These are phyloP conservation scores for Dolomedes plantarius DNA, from an alignment of 2,888 invertebrate genomes.

Conservation along the genomic window DNA sequence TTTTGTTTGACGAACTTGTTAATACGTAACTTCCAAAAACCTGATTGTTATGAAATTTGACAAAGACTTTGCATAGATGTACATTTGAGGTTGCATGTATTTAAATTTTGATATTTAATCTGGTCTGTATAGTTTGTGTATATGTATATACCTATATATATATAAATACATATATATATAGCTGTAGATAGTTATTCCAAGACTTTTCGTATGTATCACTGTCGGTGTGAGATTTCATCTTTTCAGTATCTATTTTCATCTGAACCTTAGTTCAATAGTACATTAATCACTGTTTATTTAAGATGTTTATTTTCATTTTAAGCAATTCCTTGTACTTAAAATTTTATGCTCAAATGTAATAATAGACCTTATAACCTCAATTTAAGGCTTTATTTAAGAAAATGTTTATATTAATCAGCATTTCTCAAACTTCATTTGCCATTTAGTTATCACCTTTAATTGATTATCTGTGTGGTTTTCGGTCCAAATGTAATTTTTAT, in stretches of 20 bases:
- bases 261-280: not conserved
- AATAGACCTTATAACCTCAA: not conserved
- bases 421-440: not conserved
- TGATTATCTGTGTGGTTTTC: too few species aligned
- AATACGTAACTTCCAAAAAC: not conserved
- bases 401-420: not conserved
- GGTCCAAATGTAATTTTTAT: too few species aligned
- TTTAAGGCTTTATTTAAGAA: too few species aligned
- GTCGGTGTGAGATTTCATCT: not conserved
- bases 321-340: not conserved
- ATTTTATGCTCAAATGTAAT: not conserved
- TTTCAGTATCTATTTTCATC: not conserved
- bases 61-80: slow-evolving; percentile 19
- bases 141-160: slow-evolving; percentile 52
- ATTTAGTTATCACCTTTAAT: too few species aligned
- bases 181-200: slow-evolving; percentile 3
- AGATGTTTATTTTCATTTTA: too few species aligned
- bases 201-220: slow-evolving; percentile 6
- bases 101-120: slow-evolving; percentile 57
- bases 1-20: too few species aligned
- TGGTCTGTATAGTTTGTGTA: slow-evolving; percentile 60
- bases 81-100: slow-evolving; percentile 46
- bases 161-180: not conserved
- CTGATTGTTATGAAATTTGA: not conserved
- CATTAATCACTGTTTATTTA: too few species aligned